Conservation (phyloP, 2,888 invertebrate genomes). For the Pharmacophagus antenor region DNA sequence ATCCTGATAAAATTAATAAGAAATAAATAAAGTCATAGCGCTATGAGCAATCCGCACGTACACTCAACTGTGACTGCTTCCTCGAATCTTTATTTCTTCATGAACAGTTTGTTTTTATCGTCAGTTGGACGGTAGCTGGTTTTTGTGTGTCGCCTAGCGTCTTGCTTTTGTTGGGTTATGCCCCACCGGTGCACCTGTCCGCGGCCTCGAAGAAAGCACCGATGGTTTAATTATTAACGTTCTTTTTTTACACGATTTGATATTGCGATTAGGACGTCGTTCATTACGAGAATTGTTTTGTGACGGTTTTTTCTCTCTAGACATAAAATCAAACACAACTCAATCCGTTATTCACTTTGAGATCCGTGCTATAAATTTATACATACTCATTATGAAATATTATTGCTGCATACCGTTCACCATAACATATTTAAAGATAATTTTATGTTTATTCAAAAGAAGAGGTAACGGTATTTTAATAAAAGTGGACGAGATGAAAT, state of each 20-base stretch:
- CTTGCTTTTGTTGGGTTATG: slow-evolving; percentile 56
- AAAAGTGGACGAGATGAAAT: slow-evolving; percentile 31
- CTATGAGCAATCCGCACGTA: slow-evolving; percentile 72
- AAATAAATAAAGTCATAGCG: slow-evolving; percentile 65
- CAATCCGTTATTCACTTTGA: slow-evolving; percentile 52
- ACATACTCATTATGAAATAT: slow-evolving; percentile 51
- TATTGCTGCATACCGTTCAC: slow-evolving; percentile 18
- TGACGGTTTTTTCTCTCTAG: slow-evolving; percentile 60
- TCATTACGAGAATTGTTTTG: slow-evolving; percentile 75
- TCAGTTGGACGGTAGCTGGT: slow-evolving; percentile 57
- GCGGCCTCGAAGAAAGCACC: slow-evolving; percentile 58
- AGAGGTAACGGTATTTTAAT: slow-evolving; percentile 9
- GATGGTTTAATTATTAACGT: slow-evolving; percentile 72
- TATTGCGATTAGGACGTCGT: slow-evolving; percentile 73
- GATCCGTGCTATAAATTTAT: slow-evolving; percentile 53
- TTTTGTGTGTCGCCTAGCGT: slow-evolving; percentile 39
- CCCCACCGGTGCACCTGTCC: slow-evolving; percentile 52
- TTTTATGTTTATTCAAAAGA: slow-evolving; percentile 1
- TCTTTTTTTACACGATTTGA: slow-evolving; percentile 70
- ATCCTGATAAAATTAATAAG: slow-evolving; percentile 56
- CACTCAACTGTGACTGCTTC: slow-evolving; percentile 78
- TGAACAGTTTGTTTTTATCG: slow-evolving; percentile 75
- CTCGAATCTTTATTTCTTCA: slow-evolving; percentile 74
- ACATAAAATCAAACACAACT: slow-evolving; percentile 57
- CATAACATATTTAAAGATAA: background rate